A percentile compares a stretch with the other conserved stretches of the same genome.
phyloP scores from a whole-genome alignment of 2,113 vertebrate species.

The Saimiri boliviensis region DNA sequence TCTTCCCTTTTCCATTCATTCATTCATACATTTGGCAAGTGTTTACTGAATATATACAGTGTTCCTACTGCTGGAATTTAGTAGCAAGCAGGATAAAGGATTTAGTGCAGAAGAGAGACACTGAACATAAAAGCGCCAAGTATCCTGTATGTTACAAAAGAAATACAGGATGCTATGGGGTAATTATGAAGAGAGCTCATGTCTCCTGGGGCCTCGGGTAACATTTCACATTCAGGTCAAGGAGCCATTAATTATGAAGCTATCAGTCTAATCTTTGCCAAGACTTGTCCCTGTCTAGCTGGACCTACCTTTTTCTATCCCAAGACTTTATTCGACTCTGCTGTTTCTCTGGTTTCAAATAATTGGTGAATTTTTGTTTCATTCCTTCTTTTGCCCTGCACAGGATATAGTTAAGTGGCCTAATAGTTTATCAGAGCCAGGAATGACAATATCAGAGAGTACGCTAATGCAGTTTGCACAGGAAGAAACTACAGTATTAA shows the following conservation, averaged over 20 bases:
- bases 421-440: background rate
- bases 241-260: background rate
- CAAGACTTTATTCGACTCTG: background rate
- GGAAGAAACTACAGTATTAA: background rate
- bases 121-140: background rate
- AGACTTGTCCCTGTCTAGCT: background rate
- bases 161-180: background rate
- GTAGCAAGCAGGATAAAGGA: background rate
- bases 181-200: background rate
- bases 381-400: background rate
- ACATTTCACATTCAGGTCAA: background rate
- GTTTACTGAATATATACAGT: background rate
- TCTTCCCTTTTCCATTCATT: background rate
- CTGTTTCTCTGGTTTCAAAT: background rate
- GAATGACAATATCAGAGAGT: background rate
- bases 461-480: background rate
- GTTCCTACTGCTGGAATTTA: background rate
- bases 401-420: background rate
- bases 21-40: background rate
- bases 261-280: background rate
- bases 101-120: background rate
- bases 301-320: background rate
- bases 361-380: background rate
- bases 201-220: background rate
- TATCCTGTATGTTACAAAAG: background rate